These are phyloP conservation scores for Noctua janthina DNA, from an alignment of 2,888 invertebrate genomes.

Conservation along the genomic window DNA sequence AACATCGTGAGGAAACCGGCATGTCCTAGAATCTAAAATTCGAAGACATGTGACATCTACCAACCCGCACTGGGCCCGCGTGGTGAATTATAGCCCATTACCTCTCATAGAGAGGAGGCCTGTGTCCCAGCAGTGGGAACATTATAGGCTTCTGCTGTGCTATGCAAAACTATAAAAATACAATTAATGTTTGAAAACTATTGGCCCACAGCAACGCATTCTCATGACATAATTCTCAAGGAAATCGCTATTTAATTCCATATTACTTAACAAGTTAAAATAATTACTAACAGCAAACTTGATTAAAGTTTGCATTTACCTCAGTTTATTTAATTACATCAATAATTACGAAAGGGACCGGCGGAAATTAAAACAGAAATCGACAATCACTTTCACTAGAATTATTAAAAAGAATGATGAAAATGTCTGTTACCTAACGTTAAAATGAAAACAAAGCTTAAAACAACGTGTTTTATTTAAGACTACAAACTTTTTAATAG, in stretches of 20 bases:
- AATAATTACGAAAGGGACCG: slow-evolving; percentile 31
- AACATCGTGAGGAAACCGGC: too few species aligned
- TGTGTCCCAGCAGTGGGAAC: not conserved
- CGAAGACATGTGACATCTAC: too few species aligned
- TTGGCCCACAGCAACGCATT: not conserved
- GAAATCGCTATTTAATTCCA: slow-evolving; percentile 17
- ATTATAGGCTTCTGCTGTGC: not conserved
- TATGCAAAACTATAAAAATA: not conserved
- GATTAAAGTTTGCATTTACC: slow-evolving; percentile 9
- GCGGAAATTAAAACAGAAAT: slow-evolving; percentile 48
- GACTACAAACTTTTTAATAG: slow-evolving; percentile 39
- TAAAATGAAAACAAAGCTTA: slow-evolving; percentile 37
- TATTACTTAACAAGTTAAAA: slow-evolving; percentile 14
- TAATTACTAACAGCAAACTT: slow-evolving; percentile 15
- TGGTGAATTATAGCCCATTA: too few species aligned
- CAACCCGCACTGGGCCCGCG: too few species aligned
- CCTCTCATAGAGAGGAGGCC: too few species aligned
- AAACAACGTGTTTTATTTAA: slow-evolving; percentile 31
- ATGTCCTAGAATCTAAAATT: too few species aligned
- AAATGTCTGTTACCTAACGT: slow-evolving; percentile 46
- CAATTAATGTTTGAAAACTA: not conserved
- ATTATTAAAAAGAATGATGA: slow-evolving; percentile 48
- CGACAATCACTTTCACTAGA: slow-evolving; percentile 55
- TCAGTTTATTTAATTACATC: slow-evolving; percentile 36
- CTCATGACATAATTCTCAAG: slow-evolving; percentile 29